Base-by-base conservation (phyloP, 2,888 invertebrate genomes). In the Latheticus oryzae region DNA sequence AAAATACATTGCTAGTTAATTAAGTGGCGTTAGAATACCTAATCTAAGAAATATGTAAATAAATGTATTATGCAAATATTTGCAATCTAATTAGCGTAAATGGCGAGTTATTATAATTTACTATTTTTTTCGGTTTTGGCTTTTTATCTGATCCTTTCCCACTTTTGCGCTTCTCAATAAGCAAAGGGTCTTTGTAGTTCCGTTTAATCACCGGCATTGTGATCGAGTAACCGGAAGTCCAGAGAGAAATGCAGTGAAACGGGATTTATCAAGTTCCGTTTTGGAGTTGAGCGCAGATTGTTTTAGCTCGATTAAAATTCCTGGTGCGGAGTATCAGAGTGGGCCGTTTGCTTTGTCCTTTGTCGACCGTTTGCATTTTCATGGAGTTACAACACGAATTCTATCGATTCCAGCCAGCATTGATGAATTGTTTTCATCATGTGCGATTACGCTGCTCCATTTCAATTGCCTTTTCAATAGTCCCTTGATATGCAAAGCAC, bases 361-460 rank as follows among this genome's bases (percentile, higher is more conserved):
- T 64, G 28, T 55, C 62, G 52, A 55, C 56, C 61, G 66, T 74
- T 75, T 71, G 73, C 71, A 74, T 75, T 75, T 75, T 74, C 74
- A 74, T 73, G 72, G 71, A 74, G 71, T 74, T 68, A 57, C 64
- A 51, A 43, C 54, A 53, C 58, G 56, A 51, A 40, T 58, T 43
- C 64, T 74, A 76, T 75, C 74, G 75, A 75, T 74, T 73, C 64
- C 50, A 54, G 63, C 67, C 65, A 69, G 71, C 73, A 72, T 76
- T 79, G 78, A 79, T 78, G 76, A 77, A 79, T 79, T 75, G 79
- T 78, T 78, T 78, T 79, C 78, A 78, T 79, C 78, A 78, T 78
- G 78, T 77, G 76, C 78, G 77, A 78, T 78, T 79, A 79, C 76
- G 71, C 70, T 68, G 75, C 71, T 73, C 75, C 75, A 78, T 79